Conservation (phyloP, 2,113 vertebrate genomes). For the Pampusana beccarii region DNA sequence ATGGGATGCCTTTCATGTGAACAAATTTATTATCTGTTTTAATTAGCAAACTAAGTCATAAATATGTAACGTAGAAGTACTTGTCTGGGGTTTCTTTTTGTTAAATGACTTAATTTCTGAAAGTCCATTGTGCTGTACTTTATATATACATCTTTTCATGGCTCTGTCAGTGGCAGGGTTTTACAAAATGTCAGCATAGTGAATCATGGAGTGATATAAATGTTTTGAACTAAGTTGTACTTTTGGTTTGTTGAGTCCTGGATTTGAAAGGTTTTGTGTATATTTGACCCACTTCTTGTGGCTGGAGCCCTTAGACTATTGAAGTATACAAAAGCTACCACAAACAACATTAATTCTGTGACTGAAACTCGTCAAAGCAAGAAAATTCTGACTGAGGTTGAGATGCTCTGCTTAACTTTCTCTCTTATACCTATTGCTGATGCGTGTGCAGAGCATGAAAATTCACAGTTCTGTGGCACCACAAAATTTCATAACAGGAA, state of each 20-base stretch:
- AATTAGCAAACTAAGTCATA: slow-evolving; percentile 37
- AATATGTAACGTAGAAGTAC: background rate
- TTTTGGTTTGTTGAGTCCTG: background rate
- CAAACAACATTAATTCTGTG: background rate
- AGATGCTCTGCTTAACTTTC: background rate
- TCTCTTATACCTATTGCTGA: background rate
- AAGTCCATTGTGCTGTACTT: background rate
- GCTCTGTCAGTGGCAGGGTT: background rate
- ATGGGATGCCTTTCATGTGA: slow-evolving; percentile 1
- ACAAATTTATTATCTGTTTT: slow-evolving; percentile 37
- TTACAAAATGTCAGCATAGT: slow-evolving; percentile 23
- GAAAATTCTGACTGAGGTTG: background rate
- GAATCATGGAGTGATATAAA: slow-evolving; percentile 8
- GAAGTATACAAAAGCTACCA: background rate
- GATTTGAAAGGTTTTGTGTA: slow-evolving; percentile 26
- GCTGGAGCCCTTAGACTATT: background rate
- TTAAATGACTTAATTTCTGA: slow-evolving; percentile 39
- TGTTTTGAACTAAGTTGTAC: background rate
- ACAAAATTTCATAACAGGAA: background rate
- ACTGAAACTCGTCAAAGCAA: slow-evolving; percentile 6
- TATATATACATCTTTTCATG: background rate
- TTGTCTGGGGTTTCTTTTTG: background rate
- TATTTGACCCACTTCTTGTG: background rate
- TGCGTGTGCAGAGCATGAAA: background rate
- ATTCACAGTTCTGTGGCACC: background rate